A percentile compares a stretch with the other conserved stretches of the same genome.
Conservation (phyloP, 2,888 invertebrate genomes). For the Chrysomela aeneicollis region DNA sequence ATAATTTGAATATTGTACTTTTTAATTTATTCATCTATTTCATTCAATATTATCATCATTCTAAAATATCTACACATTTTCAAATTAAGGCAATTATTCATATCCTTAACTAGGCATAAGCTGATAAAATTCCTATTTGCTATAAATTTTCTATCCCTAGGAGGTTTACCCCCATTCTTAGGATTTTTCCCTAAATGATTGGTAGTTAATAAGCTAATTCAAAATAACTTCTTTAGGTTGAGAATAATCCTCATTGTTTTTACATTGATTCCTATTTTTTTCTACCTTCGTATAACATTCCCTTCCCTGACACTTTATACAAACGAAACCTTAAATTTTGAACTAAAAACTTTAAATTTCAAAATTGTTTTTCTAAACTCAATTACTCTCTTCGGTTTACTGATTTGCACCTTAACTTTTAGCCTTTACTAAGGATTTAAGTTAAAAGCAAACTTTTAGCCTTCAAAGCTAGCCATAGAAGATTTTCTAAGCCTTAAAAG, state of each 20-base stretch:
- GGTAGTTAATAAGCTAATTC: conserved; percentile 64
- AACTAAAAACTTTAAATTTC: conserved; percentile 20
- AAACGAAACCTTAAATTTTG: conserved; percentile 22
- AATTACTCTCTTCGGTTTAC: conserved; percentile 1
- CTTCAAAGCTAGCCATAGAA: conserved; percentile 71
- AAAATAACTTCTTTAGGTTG: conserved; percentile 60
- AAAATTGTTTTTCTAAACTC: conserved; percentile 10
- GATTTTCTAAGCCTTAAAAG: conserved; percentile 66
- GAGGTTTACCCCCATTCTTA: conserved; percentile 68
- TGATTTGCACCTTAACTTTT: conserved; percentile 17
- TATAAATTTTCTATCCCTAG: conserved; percentile 67
- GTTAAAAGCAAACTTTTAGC: conserved; percentile 69
- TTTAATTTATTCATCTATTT: conserved; percentile 61
- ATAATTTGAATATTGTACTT: conserved; percentile 54
- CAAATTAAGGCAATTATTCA: conserved; percentile 65
- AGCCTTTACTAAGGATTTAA: conserved; percentile 64
- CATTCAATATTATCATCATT: conserved; percentile 61
- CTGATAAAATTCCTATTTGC: conserved; percentile 64
- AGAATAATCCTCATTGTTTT: conserved; percentile 60
- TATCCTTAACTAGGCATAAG: conserved; percentile 57
- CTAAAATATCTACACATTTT: conserved; percentile 64
- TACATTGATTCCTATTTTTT: conserved; percentile 21
- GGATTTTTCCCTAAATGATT: conserved; percentile 72
- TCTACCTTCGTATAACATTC: conserved; percentile 65
- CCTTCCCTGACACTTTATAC: conserved; percentile 59